These are phyloP conservation scores for Macquaria ambigua DNA, from an alignment of 2,113 vertebrate species.

Conservation along the genomic window DNA sequence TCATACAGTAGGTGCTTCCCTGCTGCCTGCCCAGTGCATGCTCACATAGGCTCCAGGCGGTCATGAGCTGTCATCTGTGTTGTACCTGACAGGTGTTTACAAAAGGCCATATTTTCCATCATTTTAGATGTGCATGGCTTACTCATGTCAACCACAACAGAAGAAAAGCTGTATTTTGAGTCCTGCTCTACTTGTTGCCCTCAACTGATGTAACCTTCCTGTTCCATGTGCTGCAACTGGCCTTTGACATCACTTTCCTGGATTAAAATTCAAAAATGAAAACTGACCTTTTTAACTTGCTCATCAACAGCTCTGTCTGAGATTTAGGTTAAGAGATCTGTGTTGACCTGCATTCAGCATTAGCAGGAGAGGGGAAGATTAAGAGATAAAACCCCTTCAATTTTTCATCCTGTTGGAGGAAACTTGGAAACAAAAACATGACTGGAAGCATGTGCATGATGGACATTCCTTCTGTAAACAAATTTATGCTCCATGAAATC, in stretches of 20 bases:
- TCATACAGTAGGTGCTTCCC: background rate
- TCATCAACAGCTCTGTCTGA: background rate
- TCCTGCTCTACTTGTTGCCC: background rate
- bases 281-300: background rate
- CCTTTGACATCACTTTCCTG: background rate
- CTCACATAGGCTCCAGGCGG: background rate
- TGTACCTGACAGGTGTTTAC: background rate
- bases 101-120: background rate
- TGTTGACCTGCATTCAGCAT: conserved; percentile 40
- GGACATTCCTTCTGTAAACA: conserved; percentile 47
- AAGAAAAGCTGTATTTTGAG: background rate
- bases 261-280: background rate
- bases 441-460: conserved; percentile 43
- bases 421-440: conserved; percentile 32
- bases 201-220: background rate
- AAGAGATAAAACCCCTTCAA: conserved; percentile 10
- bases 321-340: conserved; percentile 21
- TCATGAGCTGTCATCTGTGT: background rate
- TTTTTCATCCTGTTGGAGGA: conserved; percentile 15
- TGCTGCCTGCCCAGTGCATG: background rate
- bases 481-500: conserved; percentile 9
- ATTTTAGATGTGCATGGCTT: background rate
- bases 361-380: background rate
- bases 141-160: background rate
- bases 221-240: background rate